Conservation (phyloP, 2,888 invertebrate genomes). For the Gryllus longicercus region DNA sequence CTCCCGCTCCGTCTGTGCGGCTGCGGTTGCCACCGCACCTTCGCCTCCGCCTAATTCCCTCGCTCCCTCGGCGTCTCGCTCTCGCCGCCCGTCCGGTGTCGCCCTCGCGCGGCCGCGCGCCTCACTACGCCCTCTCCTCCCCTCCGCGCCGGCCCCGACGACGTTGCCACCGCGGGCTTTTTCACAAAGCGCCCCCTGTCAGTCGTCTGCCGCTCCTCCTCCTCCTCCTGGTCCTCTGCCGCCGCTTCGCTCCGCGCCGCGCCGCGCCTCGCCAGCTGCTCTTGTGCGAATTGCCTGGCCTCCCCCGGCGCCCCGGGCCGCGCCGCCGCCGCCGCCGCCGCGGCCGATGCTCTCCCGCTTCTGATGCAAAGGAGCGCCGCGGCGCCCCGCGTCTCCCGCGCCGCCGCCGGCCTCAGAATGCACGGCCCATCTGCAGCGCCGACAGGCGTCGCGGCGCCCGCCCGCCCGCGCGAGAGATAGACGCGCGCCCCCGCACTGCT, state of each 20-base stretch:
- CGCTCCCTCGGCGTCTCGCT: not conserved
- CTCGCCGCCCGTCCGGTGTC: not conserved
- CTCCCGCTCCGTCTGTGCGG: not conserved
- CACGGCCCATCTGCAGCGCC: not conserved
- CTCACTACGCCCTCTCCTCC: not conserved
- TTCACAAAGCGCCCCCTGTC: constrained; percentile 7
- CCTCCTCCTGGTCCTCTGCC: not conserved
- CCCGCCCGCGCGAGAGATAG: not conserved
- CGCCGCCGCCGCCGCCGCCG: not conserved
- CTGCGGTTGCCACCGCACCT: not conserved
- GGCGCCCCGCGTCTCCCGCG: not conserved
- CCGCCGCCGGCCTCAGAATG: not conserved
- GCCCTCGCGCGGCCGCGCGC: not conserved
- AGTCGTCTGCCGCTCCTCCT: not conserved
- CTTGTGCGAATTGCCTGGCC: not conserved
- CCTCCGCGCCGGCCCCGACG: no score
- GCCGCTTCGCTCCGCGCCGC: not conserved
- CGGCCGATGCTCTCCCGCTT: not conserved
- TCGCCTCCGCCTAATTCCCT: not conserved
- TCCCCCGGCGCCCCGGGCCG: not conserved
- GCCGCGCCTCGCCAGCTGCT: not conserved
- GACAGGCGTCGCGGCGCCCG: not conserved
- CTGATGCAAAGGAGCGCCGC: constrained; percentile 1
- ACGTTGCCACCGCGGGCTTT: not conserved
- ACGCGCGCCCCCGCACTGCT: no score